phyloP scores from a whole-genome alignment of 1,140 invertebrate genomes.

The Mycetomoellerius zeteki region DNA sequence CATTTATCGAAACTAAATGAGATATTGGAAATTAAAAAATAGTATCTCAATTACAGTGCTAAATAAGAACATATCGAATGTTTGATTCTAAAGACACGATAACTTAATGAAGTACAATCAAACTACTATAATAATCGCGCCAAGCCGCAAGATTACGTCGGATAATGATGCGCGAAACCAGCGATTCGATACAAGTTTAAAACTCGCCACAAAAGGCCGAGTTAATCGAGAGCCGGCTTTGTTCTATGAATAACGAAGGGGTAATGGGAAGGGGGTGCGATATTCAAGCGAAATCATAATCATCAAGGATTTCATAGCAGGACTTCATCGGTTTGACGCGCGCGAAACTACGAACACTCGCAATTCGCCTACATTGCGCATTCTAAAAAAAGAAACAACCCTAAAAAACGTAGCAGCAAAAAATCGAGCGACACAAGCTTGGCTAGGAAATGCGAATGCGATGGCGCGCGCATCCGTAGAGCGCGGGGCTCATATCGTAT shows the following conservation, averaged over 20 bases:
- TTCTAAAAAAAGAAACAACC: background rate
- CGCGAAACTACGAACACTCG: slow-evolving; percentile 1
- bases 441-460: slow-evolving; percentile 66
- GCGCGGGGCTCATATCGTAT: slow-evolving; percentile 87
- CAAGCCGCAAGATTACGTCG: slow-evolving; percentile 2
- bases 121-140: background rate
- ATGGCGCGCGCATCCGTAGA: slow-evolving; percentile 77
- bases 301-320: slow-evolving; percentile 28
- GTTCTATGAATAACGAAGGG: slow-evolving; percentile 27
- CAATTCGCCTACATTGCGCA: background rate
- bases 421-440: slow-evolving; percentile 71
- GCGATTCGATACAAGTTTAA: slow-evolving; percentile 52
- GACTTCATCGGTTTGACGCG: background rate
- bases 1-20: background rate
- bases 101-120: slow-evolving; percentile 13
- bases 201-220: slow-evolving; percentile 48
- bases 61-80: background rate
- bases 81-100: slow-evolving; percentile 4
- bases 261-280: too few relatives aligned
- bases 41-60: background rate
- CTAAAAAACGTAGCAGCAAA: slow-evolving; percentile 54
- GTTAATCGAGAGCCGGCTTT: slow-evolving; percentile 45
- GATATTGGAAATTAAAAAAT: background rate
- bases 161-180: slow-evolving; percentile 19
- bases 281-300: slow-evolving; percentile 13